These are phyloP conservation scores for Phrynosoma blainvillii DNA, from an alignment of 2,113 vertebrate species.

Conservation along the genomic window DNA sequence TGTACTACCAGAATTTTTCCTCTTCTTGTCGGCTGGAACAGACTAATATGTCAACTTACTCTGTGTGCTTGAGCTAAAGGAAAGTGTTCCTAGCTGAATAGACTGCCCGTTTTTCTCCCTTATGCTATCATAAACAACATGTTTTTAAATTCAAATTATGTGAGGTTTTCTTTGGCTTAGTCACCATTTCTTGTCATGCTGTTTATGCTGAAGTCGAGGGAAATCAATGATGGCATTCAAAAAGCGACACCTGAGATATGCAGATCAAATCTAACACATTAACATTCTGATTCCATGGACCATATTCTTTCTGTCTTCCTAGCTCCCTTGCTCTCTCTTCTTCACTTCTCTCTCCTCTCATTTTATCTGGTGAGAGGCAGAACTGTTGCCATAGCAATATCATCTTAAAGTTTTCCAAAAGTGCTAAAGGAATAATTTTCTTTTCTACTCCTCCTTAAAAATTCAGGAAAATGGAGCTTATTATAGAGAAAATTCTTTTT, in stretches of 20 bases:
- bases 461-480: slow-evolving; percentile 74
- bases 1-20: neutral
- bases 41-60: slow-evolving; percentile 21
- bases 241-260: slow-evolving; percentile 47
- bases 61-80: slow-evolving; percentile 21
- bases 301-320: neutral
- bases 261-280: slow-evolving; percentile 54
- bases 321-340: slow-evolving; percentile 23
- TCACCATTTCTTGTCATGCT: slow-evolving; percentile 57
- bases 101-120: neutral
- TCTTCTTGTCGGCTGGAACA: slow-evolving; percentile 4
- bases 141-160: slow-evolving; percentile 29
- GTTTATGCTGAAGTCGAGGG: slow-evolving; percentile 53
- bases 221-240: slow-evolving; percentile 62
- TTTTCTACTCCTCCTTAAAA: slow-evolving; percentile 71
- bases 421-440: slow-evolving; percentile 78
- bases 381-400: slow-evolving; percentile 82
- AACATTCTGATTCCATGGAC: slow-evolving; percentile 33
- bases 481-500: slow-evolving; percentile 64
- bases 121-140: neutral
- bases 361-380: slow-evolving; percentile 58
- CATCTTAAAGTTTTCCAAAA: slow-evolving; percentile 82
- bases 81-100: neutral
- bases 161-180: neutral
- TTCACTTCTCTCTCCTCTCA: slow-evolving; percentile 1